Evolutionary conservation across 2,888 invertebrate species (phyloP).

Genomic region (Lepidonotus clava): DNA sequence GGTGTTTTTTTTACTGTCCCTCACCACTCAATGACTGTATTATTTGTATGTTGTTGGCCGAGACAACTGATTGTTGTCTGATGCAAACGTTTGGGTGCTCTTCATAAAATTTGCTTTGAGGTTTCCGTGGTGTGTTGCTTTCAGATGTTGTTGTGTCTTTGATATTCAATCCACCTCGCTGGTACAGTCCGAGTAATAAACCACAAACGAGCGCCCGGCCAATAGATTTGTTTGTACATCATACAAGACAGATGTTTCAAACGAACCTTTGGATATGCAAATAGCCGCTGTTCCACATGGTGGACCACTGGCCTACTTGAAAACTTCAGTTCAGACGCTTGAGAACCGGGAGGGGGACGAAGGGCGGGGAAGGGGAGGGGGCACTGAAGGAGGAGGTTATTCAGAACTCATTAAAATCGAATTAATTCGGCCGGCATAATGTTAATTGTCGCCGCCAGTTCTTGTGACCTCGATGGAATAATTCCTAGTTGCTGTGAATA

Average conservation of each 20-base stretch:
- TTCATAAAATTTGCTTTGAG: neutral
- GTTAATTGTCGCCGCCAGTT: neutral
- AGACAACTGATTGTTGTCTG: neutral
- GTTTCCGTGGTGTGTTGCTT: neutral
- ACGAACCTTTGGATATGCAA: slow-evolving; percentile 38
- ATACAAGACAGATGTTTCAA: slow-evolving; percentile 38
- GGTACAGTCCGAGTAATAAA: slow-evolving; percentile 9
- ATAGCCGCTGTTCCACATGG: slow-evolving; percentile 10
- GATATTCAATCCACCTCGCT: neutral
- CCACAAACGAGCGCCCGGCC: slow-evolving; percentile 29
- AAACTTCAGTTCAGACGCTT: neutral
- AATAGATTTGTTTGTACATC: slow-evolving; percentile 32
- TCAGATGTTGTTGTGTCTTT: neutral
- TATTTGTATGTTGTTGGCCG: neutral
- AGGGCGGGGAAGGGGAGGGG: neutral
- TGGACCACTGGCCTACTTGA: slow-evolving; percentile 22
- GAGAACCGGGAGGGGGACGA: neutral
- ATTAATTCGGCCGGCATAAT: neutral
- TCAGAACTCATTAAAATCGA: slow-evolving; percentile 23
- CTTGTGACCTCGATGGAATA: neutral
- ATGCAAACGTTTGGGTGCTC: neutral
- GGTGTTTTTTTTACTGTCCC: neutral
- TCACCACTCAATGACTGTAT: neutral
- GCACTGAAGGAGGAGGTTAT: neutral
- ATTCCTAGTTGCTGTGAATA: neutral